Conservation (phyloP, 2,113 vertebrate genomes). For the Vimba vimba region DNA sequence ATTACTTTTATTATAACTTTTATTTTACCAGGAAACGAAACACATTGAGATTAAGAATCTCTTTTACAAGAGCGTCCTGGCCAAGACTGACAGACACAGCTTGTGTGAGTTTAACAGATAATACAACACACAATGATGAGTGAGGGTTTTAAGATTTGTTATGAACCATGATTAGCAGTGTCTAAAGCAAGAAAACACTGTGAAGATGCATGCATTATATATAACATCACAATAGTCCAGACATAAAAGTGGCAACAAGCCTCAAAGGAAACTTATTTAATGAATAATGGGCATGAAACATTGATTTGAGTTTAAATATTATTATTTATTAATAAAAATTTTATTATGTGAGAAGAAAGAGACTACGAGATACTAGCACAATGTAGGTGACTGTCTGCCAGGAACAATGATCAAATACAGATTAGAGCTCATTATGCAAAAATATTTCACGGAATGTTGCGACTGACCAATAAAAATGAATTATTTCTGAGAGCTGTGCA, state of each 20-base stretch:
- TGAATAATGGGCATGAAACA: not conserved
- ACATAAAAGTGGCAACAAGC: too few species aligned
- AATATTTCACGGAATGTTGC: not conserved
- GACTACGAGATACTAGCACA: not conserved
- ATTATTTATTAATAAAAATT: not conserved
- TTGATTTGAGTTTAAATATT: not conserved
- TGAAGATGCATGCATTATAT: too few species aligned
- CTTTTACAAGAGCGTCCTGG: too few species aligned
- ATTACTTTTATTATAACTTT: not conserved
- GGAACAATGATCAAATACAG: not conserved
- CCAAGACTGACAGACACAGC: too few species aligned
- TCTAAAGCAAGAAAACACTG: too few species aligned
- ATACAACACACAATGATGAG: too few species aligned
- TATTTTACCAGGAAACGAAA: too few species aligned
- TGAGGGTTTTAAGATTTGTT: too few species aligned
- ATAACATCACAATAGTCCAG: too few species aligned
- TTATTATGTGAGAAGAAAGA: not conserved
- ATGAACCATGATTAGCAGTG: too few species aligned
- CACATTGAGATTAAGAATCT: too few species aligned
- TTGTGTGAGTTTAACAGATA: too few species aligned
- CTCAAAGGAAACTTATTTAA: not conserved
- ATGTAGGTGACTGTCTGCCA: not conserved
- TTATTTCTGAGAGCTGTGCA: not conserved
- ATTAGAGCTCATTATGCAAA: not conserved
- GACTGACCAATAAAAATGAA: not conserved